phyloP scores from a whole-genome alignment of 2,888 invertebrate species.

The Acanthosepion esculentum region DNA sequence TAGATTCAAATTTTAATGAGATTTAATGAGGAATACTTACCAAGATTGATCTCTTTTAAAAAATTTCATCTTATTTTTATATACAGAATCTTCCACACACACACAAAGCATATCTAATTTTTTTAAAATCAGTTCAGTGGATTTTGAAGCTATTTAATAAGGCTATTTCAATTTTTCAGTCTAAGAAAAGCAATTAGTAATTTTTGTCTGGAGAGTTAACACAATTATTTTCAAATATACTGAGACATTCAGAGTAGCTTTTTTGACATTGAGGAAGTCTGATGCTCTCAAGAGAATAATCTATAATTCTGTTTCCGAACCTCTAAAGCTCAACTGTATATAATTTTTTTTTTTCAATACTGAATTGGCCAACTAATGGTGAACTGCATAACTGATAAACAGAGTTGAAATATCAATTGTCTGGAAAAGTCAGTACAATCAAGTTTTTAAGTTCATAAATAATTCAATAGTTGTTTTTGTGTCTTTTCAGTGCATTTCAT shows the following conservation, averaged over 20 bases:
- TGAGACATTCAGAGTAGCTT: background rate
- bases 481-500: background rate
- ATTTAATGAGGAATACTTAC: background rate
- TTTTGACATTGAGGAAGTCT: background rate
- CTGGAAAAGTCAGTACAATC: background rate
- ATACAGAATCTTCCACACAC: background rate
- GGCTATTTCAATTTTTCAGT: background rate
- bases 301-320: background rate
- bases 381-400: constrained; percentile 33
- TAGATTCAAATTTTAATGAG: background rate
- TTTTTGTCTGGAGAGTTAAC: background rate
- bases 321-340: background rate
- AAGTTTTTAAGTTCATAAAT: background rate
- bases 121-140: background rate
- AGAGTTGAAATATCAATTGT: background rate
- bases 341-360: background rate
- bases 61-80: background rate
- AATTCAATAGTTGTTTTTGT: constrained; percentile 4
- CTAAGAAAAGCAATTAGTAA: background rate
- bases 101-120: background rate
- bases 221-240: background rate
- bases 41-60: background rate
- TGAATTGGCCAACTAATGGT: constrained; percentile 18
- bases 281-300: background rate
- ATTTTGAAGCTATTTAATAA: background rate